Conservation (phyloP, 1,140 invertebrate genomes). For the Acromyrmex echinatior region DNA sequence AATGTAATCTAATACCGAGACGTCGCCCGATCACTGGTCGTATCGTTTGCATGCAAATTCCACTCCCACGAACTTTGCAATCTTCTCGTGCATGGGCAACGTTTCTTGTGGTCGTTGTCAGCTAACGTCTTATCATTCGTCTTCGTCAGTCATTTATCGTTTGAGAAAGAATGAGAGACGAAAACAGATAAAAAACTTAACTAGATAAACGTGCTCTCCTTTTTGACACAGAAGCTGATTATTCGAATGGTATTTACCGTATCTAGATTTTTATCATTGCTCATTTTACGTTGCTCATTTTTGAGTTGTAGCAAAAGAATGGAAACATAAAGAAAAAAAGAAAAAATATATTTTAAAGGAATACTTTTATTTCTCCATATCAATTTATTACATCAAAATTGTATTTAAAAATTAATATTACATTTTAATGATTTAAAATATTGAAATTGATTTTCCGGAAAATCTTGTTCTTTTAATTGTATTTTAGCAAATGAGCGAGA, state of each 20-base stretch:
- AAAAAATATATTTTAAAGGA: too few species aligned
- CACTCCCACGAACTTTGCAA: slow-evolving; percentile 28
- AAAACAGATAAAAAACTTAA: background rate
- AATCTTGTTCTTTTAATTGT: too few species aligned
- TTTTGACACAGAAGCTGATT: background rate
- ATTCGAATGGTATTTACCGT: background rate
- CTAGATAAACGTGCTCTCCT: slow-evolving; percentile 2
- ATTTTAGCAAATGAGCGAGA: too few species aligned
- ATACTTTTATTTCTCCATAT: too few species aligned
- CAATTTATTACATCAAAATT: too few species aligned
- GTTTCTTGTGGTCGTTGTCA: background rate
- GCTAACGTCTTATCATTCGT: slow-evolving; percentile 16
- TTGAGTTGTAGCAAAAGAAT: too few species aligned
- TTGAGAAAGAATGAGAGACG: background rate
- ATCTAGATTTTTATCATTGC: background rate
- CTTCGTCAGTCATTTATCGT: slow-evolving; percentile 19
- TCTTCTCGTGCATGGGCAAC: slow-evolving; percentile 1
- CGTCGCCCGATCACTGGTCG: slow-evolving; percentile 17
- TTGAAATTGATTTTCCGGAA: too few species aligned
- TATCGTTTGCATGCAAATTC: slow-evolving; percentile 48
- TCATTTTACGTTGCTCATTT: background rate
- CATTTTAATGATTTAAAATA: too few species aligned
- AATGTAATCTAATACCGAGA: slow-evolving; percentile 22
- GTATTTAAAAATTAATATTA: too few species aligned
- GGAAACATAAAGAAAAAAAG: too few species aligned